These are phyloP conservation scores for Merluccius polli DNA, from an alignment of 2,797 vertebrate genomes.

Conservation along the genomic window DNA sequence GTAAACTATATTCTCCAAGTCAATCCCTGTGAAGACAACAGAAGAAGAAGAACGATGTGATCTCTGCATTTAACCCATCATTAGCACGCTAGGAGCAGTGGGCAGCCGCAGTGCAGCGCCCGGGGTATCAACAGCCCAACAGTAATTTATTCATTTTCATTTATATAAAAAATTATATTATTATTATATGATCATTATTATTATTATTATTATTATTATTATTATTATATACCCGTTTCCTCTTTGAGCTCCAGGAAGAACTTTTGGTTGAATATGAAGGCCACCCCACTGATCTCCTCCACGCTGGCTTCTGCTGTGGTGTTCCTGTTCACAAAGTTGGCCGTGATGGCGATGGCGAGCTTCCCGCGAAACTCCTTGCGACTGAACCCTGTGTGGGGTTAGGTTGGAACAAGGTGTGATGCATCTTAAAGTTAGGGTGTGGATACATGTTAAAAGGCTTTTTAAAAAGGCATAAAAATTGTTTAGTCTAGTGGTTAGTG, in stretches of 20 bases:
- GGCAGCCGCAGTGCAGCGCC: too few species aligned
- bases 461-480: background rate
- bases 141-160: too few species aligned
- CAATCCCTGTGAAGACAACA: constrained; percentile 77
- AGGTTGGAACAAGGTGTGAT: background rate
- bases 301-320: constrained; percentile 96
- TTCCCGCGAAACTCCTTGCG: constrained; percentile 97
- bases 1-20: constrained; percentile 98
- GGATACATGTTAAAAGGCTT: background rate
- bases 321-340: constrained; percentile 97
- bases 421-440: background rate
- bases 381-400: constrained; percentile 76
- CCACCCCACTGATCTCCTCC: constrained; percentile 97
- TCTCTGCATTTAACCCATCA: too few species aligned
- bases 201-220: too few species aligned
- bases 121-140: too few species aligned
- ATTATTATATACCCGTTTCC: constrained; percentile 95
- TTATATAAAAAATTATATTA: too few species aligned
- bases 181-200: too few species aligned
- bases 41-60: too few species aligned
- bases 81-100: too few species aligned
- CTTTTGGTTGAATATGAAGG: constrained; percentile 99
- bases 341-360: constrained; percentile 95
- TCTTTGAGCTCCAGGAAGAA: constrained; percentile 97
- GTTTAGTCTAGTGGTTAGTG: too few species aligned